Evolutionary conservation across 2,888 invertebrate genomes (phyloP), one percentile per base, ranked within the genome.

Genomic region (Callimorpha dominula): DNA sequence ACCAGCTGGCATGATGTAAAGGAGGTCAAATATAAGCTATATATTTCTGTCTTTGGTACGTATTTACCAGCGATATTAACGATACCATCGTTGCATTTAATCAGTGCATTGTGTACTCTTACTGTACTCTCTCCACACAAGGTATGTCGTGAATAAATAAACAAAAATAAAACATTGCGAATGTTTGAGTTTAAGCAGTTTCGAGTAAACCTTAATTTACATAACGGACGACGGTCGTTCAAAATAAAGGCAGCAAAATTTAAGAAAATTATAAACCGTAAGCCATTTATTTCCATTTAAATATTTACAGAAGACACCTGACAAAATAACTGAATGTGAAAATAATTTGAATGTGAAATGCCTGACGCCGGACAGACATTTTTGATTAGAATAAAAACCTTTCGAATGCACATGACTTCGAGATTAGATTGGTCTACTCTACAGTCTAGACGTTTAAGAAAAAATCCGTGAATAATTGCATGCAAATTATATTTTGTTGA

Each of bases 401-500:
- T 57, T 74, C 64, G 31, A 70, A 66, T 31, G n/a, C 62, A 64
- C 64, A 15, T 52, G 42, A 40, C 63, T 63, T 66, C n/a, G 15
- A 64, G 15, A 31, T 60, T 49, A 57, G 40, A 20, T 50, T 50
- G 46, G 76, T 79, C 72, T 78, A 75, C 31, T 79, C 72, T 78
- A 75, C 31, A 50, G 76, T 79, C 72, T 77, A 76, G 76, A 78
- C 78, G 62, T 42, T 72, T 54, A 75, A 77, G 66, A 74, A 82
- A 81, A 81, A 81, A 73, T 80, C 74, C 76, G 76, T 74, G 68
- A 71, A 79, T 84, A 87, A 88, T 88, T 85, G 84, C 81, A 88
- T 87, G 87, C 85, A 87, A 86, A 88, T 87, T 85, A 81, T 65
- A 71, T 70, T 75, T 69, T 12, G 46, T 43, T 74, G 66, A 68